These are phyloP conservation scores for Gouania willdenowi DNA, from an alignment of 2,797 vertebrate species.

Conservation along the genomic window DNA sequence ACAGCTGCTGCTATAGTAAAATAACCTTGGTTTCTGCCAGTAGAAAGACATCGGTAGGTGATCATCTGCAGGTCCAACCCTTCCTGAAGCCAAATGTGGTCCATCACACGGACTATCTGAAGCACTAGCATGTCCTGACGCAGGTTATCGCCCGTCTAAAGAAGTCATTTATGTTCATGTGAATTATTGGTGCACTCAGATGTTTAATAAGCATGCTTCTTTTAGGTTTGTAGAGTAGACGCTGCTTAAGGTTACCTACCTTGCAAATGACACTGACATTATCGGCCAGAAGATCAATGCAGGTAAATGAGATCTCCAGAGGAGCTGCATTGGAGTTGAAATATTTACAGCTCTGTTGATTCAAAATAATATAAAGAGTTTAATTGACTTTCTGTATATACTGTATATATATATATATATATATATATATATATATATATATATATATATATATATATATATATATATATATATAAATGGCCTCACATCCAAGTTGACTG, in stretches of 20 bases:
- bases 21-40: constrained; percentile 82
- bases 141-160: constrained; percentile 88
- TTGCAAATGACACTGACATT: constrained; percentile 90
- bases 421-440: no score
- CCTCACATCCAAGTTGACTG: constrained; percentile 81
- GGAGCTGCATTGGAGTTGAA: constrained; percentile 91
- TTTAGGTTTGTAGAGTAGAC: no score
- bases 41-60: constrained; percentile 90
- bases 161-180: background rate
- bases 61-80: constrained; percentile 93
- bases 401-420: no score
- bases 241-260: no score
- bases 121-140: constrained; percentile 93
- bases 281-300: constrained; percentile 82
- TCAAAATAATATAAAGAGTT: no score
- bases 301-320: constrained; percentile 86
- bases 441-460: no score
- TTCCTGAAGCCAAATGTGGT: constrained; percentile 88
- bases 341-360: constrained; percentile 87
- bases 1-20: no score
- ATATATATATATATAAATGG: no score
- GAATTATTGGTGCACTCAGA: no score
- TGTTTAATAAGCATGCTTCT: no score
- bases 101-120: constrained; percentile 91
- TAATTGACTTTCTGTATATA: no score